phyloP scores from a whole-genome alignment of 2,888 invertebrate genomes.

The Agonopterix subpropinquella region DNA sequence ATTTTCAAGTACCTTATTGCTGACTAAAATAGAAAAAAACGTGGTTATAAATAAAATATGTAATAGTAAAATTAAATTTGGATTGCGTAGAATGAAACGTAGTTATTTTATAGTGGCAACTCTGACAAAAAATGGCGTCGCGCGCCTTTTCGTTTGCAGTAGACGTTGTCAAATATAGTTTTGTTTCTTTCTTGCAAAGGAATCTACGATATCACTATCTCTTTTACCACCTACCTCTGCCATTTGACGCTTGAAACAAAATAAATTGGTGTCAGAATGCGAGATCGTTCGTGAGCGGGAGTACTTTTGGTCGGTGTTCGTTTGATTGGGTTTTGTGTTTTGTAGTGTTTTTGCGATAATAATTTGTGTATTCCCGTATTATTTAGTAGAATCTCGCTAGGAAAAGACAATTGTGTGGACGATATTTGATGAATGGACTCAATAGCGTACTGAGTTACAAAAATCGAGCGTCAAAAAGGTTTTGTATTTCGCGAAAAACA shows the following conservation, averaged over 20 bases:
- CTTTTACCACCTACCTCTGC: slow-evolving; percentile 8
- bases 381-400: slow-evolving; percentile 16
- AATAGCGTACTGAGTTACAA: slow-evolving; percentile 5
- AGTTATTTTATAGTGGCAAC: slow-evolving; percentile 15
- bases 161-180: slow-evolving; percentile 2
- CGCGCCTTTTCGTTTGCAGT: slow-evolving; percentile 18
- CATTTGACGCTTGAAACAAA: not conserved
- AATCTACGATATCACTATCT: slow-evolving; percentile 5
- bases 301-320: slow-evolving; percentile 49
- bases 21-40: too few relatives aligned
- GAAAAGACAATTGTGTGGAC: slow-evolving; percentile 12
- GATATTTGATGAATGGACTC: slow-evolving; percentile 1
- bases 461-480: slow-evolving; percentile 4
- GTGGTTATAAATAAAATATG: too few relatives aligned
- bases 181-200: slow-evolving; percentile 10
- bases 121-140: slow-evolving; percentile 21
- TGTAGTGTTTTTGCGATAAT: slow-evolving; percentile 36
- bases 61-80: too few relatives aligned
- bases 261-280: slow-evolving; percentile 9
- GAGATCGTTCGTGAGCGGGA: slow-evolving; percentile 10
- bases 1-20: too few relatives aligned
- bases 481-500: slow-evolving; percentile 10
- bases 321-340: slow-evolving; percentile 34
- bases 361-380: slow-evolving; percentile 23
- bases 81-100: slow-evolving; percentile 11